A percentile compares a stretch with the other conserved stretches of the same genome.
Evolutionary conservation across 1,140 invertebrate species (phyloP).

Genomic region (Solenopsis fugax): DNA sequence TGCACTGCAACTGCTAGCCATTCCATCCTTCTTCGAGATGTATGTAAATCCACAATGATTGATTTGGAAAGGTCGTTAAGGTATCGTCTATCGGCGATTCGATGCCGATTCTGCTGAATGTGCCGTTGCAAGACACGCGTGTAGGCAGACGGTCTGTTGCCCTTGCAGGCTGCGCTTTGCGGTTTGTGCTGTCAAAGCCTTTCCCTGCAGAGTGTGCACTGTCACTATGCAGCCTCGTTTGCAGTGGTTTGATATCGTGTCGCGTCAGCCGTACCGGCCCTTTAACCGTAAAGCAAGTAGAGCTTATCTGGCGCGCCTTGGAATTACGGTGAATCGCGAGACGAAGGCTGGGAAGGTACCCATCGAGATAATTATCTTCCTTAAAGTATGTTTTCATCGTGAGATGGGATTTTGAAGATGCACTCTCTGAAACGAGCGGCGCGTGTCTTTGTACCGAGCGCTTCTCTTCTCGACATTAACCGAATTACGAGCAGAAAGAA

Average conservation of each 20-base stretch:
- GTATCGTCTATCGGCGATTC: conserved; percentile 22
- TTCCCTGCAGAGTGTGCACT: conserved; percentile 63
- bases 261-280: conserved; percentile 71
- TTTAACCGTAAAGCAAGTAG: conserved; percentile 55
- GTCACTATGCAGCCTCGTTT: conserved; percentile 70
- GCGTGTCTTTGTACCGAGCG: conserved; percentile 18
- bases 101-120: conserved; percentile 61
- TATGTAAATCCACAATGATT: neutral
- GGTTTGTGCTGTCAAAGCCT: conserved; percentile 82
- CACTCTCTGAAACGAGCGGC: conserved; percentile 29
- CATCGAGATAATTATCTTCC: conserved; percentile 59
- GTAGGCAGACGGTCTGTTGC: conserved; percentile 51
- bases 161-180: conserved; percentile 73
- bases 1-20: neutral
- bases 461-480: conserved; percentile 13
- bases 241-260: conserved; percentile 79
- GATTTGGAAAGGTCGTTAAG: neutral
- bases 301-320: conserved; percentile 55
- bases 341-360: neutral
- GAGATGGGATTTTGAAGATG: conserved; percentile 46
- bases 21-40: neutral
- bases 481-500: conserved; percentile 37
- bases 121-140: conserved; percentile 54
- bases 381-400: conserved; percentile 55
- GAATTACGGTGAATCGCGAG: conserved; percentile 26